Evolutionary conservation across 2,797 vertebrate species (phyloP).

Genomic region (Salarias fasciatus): DNA sequence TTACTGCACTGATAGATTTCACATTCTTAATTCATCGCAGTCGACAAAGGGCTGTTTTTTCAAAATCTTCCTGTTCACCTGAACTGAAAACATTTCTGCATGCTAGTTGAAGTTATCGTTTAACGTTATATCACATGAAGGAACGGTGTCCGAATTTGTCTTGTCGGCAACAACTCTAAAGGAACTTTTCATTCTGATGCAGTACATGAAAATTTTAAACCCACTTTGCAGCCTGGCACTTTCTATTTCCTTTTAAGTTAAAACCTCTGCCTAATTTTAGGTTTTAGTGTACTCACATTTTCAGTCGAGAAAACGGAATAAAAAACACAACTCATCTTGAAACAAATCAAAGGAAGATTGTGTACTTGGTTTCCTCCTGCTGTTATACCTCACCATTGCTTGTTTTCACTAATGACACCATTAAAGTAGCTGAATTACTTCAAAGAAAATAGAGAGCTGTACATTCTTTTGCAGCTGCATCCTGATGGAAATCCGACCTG

Average conservation of each 20-base stretch:
- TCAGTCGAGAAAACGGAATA: background rate
- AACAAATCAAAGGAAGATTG: background rate
- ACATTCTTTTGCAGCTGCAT: background rate
- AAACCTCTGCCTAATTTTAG: background rate
- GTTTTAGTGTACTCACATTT: background rate
- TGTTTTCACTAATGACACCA: background rate
- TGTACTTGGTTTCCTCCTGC: background rate
- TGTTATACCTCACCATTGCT: background rate
- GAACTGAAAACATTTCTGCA: too few relatives aligned
- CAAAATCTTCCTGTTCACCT: too few relatives aligned
- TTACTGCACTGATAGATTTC: too few relatives aligned
- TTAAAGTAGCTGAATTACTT: background rate
- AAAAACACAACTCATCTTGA: background rate
- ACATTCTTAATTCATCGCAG: too few relatives aligned
- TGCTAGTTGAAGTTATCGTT: too few relatives aligned
- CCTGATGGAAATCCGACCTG: background rate
- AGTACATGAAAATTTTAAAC: slow-evolving; percentile 3
- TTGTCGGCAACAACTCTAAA: background rate
- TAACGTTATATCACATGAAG: background rate
- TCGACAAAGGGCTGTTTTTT: too few relatives aligned
- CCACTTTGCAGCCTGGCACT: background rate
- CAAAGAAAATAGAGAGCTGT: background rate
- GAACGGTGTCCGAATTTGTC: background rate
- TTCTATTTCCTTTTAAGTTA: background rate
- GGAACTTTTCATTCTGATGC: background rate